Evolutionary conservation across 2,113 vertebrate genomes (phyloP), one percentile per base, ranked within the genome.

Genomic region (Perca schrenkii): DNA sequence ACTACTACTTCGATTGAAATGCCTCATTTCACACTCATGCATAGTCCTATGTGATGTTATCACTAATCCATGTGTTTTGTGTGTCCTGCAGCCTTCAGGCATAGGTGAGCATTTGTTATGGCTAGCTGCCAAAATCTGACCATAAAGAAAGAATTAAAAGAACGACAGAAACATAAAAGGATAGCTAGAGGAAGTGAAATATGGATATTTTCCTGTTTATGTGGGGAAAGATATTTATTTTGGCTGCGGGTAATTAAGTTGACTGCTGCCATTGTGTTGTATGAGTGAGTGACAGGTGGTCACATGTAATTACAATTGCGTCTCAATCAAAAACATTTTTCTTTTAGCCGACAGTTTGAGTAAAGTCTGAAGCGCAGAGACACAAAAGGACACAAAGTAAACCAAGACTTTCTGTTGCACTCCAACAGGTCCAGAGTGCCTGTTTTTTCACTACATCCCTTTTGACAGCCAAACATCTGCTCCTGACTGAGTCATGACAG

Each of bases 401-500:
- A 64, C 56, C 40, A 8, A 62, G 34, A 15, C 28, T 2, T 3
- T 79, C 34, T 58, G 25, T 11, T 79, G 50, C 50, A 31, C 50
- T 43, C 52, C 61, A 56, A 87, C 49, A 57, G 71, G 77, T 78
- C 62, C 31, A 16, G 47, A 77, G 77, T 31, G 49, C 53, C 11
- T 49, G 50, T 74, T 71, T 77, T 61, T 19, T 21, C 74, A 43
- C 34, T 13, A 19, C 73, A 69, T 56, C 62, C 56, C 28, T 34
- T 53, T 19, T 11, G 46, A 25, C 72, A 71, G 53, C 69, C 77
- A 57, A 79, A 83, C 62, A 69, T 78, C 84, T 78, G 65, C 78
- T 64, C 64, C 67, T 77, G 77, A 60, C 80, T 60, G 66, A 81
- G 63, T 82, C 74, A 54, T 31, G 68, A 68, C 72, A 77, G 79